Conservation (phyloP, 2,113 vertebrate species). For the Microcebus griseorufus region DNA sequence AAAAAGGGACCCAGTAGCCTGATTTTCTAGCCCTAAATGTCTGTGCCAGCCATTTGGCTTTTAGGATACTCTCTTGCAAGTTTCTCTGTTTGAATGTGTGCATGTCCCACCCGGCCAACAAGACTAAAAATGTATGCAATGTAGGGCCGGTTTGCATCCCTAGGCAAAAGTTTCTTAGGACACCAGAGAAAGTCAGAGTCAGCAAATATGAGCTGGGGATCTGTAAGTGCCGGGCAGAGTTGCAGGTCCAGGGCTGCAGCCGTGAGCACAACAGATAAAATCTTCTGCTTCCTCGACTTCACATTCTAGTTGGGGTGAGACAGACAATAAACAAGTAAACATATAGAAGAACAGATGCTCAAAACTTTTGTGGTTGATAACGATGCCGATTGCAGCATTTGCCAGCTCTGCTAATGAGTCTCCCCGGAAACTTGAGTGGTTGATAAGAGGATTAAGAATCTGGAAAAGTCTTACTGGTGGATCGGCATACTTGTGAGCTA, state of each 20-base stretch:
- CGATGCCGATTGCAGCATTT: not conserved
- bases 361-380: not conserved
- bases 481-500: not conserved
- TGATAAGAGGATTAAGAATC: slow-evolving; percentile 32
- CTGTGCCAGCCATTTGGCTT: not conserved
- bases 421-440: slow-evolving; percentile 59
- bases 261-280: not conserved
- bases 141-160: not conserved
- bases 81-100: not conserved
- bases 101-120: too few species aligned
- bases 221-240: not conserved
- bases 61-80: rapidly evolving
- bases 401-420: slow-evolving; percentile 47
- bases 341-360: not conserved
- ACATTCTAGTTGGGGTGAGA: not conserved
- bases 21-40: not conserved
- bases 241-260: not conserved
- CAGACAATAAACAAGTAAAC: not conserved
- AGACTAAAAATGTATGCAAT: not conserved
- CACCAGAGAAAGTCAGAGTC: not conserved
- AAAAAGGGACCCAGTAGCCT: not conserved
- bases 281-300: not conserved
- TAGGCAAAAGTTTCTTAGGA: not conserved
- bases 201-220: not conserved
- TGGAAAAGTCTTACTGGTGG: not conserved